Conservation (phyloP, 2,113 vertebrate genomes). For the Phalacrocorax brasilianus region DNA sequence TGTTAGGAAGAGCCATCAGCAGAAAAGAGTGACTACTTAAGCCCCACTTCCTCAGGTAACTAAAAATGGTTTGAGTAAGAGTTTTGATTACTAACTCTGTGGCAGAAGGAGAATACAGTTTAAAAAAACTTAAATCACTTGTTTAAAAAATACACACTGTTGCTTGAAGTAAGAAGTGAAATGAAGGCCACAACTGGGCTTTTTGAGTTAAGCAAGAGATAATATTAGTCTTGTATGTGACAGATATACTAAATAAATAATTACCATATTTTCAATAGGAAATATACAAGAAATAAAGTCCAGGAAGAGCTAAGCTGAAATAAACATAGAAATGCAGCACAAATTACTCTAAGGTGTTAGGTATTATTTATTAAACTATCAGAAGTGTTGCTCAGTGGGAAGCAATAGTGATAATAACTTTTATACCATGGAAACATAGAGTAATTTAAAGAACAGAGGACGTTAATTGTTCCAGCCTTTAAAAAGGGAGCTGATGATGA, state of each 20-base stretch:
- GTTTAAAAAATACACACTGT: background rate
- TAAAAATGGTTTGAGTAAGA: background rate
- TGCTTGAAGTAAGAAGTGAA: background rate
- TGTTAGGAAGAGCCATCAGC: rapidly evolving
- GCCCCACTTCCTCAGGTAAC: background rate
- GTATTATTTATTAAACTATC: background rate
- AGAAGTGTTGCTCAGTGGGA: background rate
- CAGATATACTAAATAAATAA: background rate
- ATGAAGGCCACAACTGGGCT: background rate
- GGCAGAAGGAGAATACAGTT: background rate
- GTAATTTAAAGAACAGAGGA: background rate
- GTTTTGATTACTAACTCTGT: background rate
- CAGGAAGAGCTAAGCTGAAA: background rate
- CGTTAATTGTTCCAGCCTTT: background rate
- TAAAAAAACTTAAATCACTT: background rate
- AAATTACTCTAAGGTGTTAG: background rate
- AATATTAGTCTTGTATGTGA: background rate
- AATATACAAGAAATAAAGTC: background rate
- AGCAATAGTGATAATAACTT: background rate
- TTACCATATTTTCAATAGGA: background rate
- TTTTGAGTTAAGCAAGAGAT: background rate
- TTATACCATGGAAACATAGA: background rate
- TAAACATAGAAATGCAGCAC: background rate
- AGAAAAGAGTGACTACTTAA: background rate
- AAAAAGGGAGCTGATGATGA: background rate